A percentile compares a stretch with the other conserved stretches of the same genome.
phyloP scores from a whole-genome alignment of 2,797 vertebrate genomes.

The Glyptemys insculpta region DNA sequence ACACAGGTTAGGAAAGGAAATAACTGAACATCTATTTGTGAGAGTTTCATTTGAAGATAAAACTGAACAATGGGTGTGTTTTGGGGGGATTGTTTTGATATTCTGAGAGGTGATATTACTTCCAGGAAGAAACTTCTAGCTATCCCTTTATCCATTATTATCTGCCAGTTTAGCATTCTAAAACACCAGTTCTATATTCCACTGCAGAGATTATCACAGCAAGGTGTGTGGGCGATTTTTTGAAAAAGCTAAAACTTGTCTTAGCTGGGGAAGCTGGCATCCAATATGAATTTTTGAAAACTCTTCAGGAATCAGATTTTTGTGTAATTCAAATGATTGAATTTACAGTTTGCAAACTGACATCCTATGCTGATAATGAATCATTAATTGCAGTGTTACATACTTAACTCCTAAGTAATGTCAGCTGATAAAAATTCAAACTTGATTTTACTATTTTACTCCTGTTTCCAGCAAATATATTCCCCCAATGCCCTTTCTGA shows the following conservation, averaged over 20 bases:
- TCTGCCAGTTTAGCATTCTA: neutral
- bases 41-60: neutral
- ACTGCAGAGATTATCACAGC: neutral
- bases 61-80: neutral
- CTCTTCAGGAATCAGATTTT: neutral
- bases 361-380: neutral
- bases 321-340: neutral
- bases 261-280: neutral
- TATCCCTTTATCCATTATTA: neutral
- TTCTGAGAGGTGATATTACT: neutral
- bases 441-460: neutral
- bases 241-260: neutral
- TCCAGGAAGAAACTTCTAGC: neutral
- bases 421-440: neutral
- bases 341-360: neutral
- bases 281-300: neutral
- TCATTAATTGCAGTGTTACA: neutral
- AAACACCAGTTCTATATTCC: neutral
- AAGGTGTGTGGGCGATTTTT: neutral
- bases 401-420: slow-evolving; percentile 19
- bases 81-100: neutral
- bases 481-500: neutral
- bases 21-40: neutral
- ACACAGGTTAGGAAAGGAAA: neutral
- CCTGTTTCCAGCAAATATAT: slow-evolving; percentile 19